Evolutionary conservation across 2,113 vertebrate genomes (phyloP).

Genomic region (Tautogolabrus adspersus): DNA sequence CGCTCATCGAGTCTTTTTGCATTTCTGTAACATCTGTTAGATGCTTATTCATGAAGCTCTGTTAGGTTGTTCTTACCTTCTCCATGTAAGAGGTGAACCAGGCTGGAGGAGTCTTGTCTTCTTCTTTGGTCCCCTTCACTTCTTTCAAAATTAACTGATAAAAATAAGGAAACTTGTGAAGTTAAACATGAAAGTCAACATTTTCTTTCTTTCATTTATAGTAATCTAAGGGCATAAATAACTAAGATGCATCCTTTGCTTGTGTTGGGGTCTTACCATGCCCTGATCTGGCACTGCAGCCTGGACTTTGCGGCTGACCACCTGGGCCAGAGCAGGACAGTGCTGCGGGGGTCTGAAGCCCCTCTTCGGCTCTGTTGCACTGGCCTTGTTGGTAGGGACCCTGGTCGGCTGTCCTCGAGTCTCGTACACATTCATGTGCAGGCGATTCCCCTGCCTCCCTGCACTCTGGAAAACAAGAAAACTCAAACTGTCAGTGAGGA

Average conservation of each 20-base stretch:
- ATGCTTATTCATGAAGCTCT: background rate
- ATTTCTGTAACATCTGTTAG: background rate
- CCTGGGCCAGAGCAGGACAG: constrained; percentile 79
- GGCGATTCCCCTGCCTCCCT: constrained; percentile 79
- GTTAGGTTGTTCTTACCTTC: constrained; percentile 79
- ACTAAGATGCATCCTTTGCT: no score
- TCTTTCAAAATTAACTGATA: constrained; percentile 81
- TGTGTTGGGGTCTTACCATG: constrained; percentile 70
- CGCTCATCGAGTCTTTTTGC: background rate
- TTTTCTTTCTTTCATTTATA: background rate
- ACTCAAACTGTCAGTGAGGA: background rate
- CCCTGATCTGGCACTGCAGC: constrained; percentile 80
- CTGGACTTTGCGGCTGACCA: constrained; percentile 82
- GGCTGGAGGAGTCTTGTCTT: constrained; percentile 90
- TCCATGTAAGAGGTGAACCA: constrained; percentile 98
- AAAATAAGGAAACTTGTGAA: background rate
- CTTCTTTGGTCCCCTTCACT: constrained; percentile 79
- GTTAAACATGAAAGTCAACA: background rate
- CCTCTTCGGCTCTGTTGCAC: constrained; percentile 78
- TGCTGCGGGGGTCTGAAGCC: constrained; percentile 84
- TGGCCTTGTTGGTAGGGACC: constrained; percentile 65
- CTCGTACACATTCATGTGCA: constrained; percentile 85
- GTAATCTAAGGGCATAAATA: no score
- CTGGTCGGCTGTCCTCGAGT: constrained; percentile 70
- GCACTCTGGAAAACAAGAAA: constrained; percentile 70